Evolutionary conservation across 2,888 invertebrate species (phyloP).

Genomic region (Luffia ferchaultella): DNA sequence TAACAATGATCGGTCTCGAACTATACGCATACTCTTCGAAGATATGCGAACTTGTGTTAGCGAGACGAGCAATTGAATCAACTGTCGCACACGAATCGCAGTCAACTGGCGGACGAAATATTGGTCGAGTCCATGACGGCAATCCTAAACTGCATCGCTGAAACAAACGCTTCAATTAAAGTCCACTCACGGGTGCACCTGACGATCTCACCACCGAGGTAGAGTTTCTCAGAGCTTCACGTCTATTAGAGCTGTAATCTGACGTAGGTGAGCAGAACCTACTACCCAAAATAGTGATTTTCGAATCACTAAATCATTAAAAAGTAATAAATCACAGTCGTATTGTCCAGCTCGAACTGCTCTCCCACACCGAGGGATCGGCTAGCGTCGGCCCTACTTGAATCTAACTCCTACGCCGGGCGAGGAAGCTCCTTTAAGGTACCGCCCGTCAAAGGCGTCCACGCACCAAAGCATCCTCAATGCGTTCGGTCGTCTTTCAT

Average conservation of each 20-base stretch:
- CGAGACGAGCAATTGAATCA: conserved; percentile 69
- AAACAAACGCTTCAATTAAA: conserved; percentile 60
- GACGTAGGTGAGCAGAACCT: too few relatives aligned
- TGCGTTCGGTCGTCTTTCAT: too few relatives aligned
- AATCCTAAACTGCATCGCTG: conserved; percentile 38
- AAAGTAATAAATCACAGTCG: neutral
- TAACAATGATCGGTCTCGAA: conserved; percentile 83
- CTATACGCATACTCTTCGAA: conserved; percentile 84
- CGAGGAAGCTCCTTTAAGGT: too few relatives aligned
- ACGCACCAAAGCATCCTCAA: too few relatives aligned
- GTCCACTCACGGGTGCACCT: too few relatives aligned
- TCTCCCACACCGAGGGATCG: neutral
- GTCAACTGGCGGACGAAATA: conserved; percentile 81
- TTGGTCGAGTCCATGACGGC: conserved; percentile 33
- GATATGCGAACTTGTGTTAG: conserved; percentile 69
- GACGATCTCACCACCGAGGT: too few relatives aligned
- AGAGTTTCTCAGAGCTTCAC: too few relatives aligned
- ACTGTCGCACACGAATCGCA: conserved; percentile 81
- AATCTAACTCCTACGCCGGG: neutral
- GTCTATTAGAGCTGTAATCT: too few relatives aligned
- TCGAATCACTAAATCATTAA: neutral
- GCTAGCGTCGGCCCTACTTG: neutral
- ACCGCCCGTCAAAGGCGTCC: too few relatives aligned
- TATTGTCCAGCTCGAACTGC: too few relatives aligned
- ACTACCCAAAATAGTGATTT: conserved; percentile 51